Percentiles rank a stretch among this genome's conserved stretches.
phyloP scores from a whole-genome alignment of 1,140 invertebrate species.

The Glossosoma conforme region DNA sequence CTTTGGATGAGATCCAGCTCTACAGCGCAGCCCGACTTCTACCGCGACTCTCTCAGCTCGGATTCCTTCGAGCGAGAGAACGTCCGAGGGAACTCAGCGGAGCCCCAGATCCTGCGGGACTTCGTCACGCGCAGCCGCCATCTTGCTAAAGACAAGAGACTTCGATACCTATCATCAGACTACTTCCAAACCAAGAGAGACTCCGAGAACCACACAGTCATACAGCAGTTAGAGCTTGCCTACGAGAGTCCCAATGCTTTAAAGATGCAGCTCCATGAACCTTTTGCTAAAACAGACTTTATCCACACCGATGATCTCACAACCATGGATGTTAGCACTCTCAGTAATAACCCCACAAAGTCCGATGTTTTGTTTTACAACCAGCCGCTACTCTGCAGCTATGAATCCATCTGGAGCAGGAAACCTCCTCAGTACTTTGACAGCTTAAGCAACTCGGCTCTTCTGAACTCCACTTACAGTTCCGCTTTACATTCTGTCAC shows the following conservation, averaged over 20 bases:
- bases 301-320: constrained; percentile 37
- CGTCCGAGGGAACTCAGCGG: not conserved
- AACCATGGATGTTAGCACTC: constrained; percentile 35
- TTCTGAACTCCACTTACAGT: constrained; percentile 33
- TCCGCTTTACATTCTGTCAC: constrained; percentile 43
- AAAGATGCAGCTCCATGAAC: constrained; percentile 35
- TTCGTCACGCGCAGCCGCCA: constrained; percentile 24
- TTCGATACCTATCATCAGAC: constrained; percentile 23
- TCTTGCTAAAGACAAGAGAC: constrained; percentile 26
- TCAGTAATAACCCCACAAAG: constrained; percentile 32
- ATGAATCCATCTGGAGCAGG: constrained; percentile 39
- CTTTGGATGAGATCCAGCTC: constrained; percentile 19
- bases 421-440: constrained; percentile 45
- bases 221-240: constrained; percentile 22
- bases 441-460: constrained; percentile 39
- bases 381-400: constrained; percentile 30
- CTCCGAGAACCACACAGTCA: constrained; percentile 5
- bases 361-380: constrained; percentile 28
- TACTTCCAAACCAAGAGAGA: constrained; percentile 16
- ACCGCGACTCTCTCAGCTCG: constrained; percentile 25
- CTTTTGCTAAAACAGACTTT: constrained; percentile 37
- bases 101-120: constrained; percentile 25
- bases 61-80: constrained; percentile 9
- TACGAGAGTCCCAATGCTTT: constrained; percentile 25
- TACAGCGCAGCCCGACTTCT: constrained; percentile 4